Evolutionary conservation across 1,140 invertebrate genomes (phyloP).

Genomic region (Drosophila melanogaster): DNA sequence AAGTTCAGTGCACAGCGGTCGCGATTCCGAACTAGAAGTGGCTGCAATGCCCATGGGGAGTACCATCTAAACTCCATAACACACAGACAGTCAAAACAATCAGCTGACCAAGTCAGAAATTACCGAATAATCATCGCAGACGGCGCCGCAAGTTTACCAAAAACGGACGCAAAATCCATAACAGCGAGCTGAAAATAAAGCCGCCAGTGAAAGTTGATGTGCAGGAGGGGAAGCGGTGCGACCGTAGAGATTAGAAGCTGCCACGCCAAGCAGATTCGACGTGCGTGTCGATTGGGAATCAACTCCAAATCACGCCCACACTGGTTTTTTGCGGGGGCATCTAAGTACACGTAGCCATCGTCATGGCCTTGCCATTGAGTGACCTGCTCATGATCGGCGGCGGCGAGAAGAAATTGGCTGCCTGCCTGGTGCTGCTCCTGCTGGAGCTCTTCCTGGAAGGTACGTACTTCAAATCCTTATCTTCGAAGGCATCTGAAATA

Average conservation of each 20-base stretch:
- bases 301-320: slow-evolving; percentile 60
- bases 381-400: slow-evolving; percentile 71
- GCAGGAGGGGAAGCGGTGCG: slow-evolving; percentile 22
- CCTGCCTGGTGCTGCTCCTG: slow-evolving; percentile 74
- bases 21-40: slow-evolving; percentile 30
- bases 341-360: slow-evolving; percentile 30
- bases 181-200: slow-evolving; percentile 35
- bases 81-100: neutral
- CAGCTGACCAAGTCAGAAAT: neutral
- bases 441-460: slow-evolving; percentile 82
- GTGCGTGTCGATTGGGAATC: slow-evolving; percentile 54
- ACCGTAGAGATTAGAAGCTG: slow-evolving; percentile 56
- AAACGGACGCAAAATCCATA: slow-evolving; percentile 55
- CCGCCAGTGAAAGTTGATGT: neutral
- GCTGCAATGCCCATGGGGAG: slow-evolving; percentile 44
- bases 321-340: slow-evolving; percentile 8
- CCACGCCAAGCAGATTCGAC: slow-evolving; percentile 59
- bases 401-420: slow-evolving; percentile 74
- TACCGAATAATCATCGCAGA: neutral
- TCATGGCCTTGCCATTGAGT: slow-evolving; percentile 73
- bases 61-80: slow-evolving; percentile 1
- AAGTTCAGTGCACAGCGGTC: slow-evolving; percentile 34
- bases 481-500: slow-evolving; percentile 18
- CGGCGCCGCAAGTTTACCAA: slow-evolving; percentile 28
- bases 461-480: slow-evolving; percentile 26